These are phyloP conservation scores for Aldabrachelys gigantea DNA, from an alignment of 2,113 vertebrate species.

Conservation along the genomic window DNA sequence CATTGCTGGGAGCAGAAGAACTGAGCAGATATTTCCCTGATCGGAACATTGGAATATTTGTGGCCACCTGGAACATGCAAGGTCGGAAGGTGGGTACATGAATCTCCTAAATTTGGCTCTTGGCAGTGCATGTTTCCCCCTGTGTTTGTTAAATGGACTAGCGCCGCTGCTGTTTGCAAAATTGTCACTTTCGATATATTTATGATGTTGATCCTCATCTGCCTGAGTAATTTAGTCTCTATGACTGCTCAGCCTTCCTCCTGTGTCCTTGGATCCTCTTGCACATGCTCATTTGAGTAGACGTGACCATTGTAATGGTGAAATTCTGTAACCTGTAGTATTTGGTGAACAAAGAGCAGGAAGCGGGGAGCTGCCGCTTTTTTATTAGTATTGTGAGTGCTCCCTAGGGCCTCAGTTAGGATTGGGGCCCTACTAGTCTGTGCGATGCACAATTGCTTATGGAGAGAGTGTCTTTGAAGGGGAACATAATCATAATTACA, in stretches of 20 bases:
- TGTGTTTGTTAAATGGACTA: neutral
- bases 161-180: neutral
- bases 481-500: neutral
- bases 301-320: accelerated
- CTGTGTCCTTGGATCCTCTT: neutral
- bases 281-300: neutral
- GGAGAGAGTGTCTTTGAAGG: neutral
- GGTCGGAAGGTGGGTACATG: slow-evolving; percentile 87
- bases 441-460: neutral
- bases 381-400: neutral
- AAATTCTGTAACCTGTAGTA: neutral
- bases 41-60: slow-evolving; percentile 86
- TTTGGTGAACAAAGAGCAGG: neutral
- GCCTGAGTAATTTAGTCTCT: neutral
- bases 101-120: neutral
- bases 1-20: slow-evolving; percentile 93
- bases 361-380: neutral
- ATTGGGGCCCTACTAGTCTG: neutral
- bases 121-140: neutral
- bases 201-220: neutral
- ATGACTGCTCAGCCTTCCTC: accelerated
- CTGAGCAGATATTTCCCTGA: slow-evolving; percentile 94
- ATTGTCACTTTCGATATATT: neutral
- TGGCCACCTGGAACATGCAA: slow-evolving; percentile 99
- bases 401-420: accelerated